Evolutionary conservation across 2,888 invertebrate species (phyloP).

Genomic region (Xanthorhoe designata): DNA sequence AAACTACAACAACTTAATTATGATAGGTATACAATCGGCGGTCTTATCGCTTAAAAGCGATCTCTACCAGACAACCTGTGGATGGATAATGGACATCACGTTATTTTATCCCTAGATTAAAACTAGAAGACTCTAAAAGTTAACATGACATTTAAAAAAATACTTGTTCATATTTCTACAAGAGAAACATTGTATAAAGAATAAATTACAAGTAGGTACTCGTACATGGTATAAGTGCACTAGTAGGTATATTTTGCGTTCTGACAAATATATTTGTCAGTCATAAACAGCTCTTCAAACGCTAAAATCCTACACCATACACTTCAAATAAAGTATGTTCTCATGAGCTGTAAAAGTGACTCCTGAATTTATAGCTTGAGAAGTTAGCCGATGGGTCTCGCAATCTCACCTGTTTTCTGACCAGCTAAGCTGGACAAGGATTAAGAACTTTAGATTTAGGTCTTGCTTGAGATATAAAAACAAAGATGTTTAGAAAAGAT

Average conservation of each 20-base stretch:
- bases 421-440: conserved; percentile 21
- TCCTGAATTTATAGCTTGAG: conserved; percentile 80
- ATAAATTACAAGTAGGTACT: too few relatives aligned
- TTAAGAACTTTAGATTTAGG: conserved; percentile 6
- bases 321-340: conserved; percentile 68
- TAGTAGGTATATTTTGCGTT: background rate
- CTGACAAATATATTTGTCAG: background rate
- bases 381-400: conserved; percentile 69
- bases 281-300: conserved; percentile 4
- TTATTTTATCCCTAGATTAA: too few relatives aligned
- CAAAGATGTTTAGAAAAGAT: background rate
- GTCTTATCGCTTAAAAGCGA: too few relatives aligned
- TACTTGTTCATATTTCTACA: too few relatives aligned
- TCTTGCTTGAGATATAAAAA: conserved; percentile 1
- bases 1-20: too few relatives aligned
- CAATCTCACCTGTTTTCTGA: conserved; percentile 66
- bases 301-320: conserved; percentile 29
- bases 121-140: too few relatives aligned
- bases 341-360: conserved; percentile 80
- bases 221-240: too few relatives aligned
- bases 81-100: too few relatives aligned
- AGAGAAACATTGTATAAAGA: too few relatives aligned
- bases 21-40: too few relatives aligned
- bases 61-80: too few relatives aligned
- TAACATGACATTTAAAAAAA: too few relatives aligned